Evolutionary conservation across 2,113 vertebrate species (phyloP), one percentile per base, ranked within the genome.

Genomic region (Eclectus roratus): DNA sequence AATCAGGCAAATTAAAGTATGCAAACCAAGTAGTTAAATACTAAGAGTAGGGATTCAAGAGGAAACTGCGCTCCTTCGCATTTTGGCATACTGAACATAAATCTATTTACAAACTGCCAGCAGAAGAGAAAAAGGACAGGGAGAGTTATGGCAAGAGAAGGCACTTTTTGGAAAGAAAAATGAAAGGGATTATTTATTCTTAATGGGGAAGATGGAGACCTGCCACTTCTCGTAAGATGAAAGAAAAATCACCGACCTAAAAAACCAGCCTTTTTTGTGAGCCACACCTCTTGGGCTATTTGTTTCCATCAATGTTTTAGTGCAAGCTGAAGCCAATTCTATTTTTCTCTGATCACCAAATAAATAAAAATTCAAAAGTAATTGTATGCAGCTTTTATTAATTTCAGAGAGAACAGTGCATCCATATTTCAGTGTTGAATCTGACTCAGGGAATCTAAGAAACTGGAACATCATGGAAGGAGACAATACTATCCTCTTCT

Each of bases 1-100:
- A 87, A 97, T 97, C 24, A 2, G 31, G 65, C 27, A 80, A 97
- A 97, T 97, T 97, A 96, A 93, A 97, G 89, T 64, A 71, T 79
- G 84, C 39, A 66, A 91, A 56, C 6, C 46, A 39, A 69, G 46
- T 3, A 50, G 81, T 37, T 93, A 83, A 61, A 92, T 80, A n/a
- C 3, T 16, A 41, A 68, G 70, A 53, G 60, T 1, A 46, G 80
- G 93, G 92, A 92, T 97, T 78, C 84, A 52, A 91, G 93, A 93
- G 73, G 49, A 74, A 91, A 41, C 27, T 10, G 43, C 63, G 74
- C 17, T 88, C 73, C 64, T 50, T 69, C 8, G 35, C 8, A 7
- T 66, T 92, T 86, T n/a, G 18, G 44, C 49, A 21, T 46, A 37
- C 25, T 58, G 53, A 72, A 41, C 21, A 65, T 60, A 78, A 93